Evolutionary conservation across 2,113 vertebrate species (phyloP).

Genomic region (Strigops habroptila): DNA sequence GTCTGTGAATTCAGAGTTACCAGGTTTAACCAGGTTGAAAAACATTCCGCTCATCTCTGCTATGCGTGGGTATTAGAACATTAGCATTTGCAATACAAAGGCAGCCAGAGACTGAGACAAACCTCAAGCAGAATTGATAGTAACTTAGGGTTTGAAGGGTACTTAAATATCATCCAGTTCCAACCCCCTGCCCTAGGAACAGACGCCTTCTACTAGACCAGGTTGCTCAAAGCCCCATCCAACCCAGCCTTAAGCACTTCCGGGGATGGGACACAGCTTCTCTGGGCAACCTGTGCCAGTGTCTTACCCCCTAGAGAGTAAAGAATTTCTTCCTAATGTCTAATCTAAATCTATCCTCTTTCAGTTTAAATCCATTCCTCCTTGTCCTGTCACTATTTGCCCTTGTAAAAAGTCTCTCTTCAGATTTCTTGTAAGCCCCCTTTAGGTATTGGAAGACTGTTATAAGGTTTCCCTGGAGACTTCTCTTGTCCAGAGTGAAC

Average conservation of each 20-base stretch:
- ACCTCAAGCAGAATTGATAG: background rate
- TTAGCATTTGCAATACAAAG: background rate
- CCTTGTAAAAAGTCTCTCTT: background rate
- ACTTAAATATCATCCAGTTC: background rate
- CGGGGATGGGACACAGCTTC: background rate
- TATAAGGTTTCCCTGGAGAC: background rate
- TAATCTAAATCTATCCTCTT: background rate
- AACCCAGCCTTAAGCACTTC: background rate
- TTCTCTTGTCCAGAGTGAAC: background rate
- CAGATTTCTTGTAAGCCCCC: background rate
- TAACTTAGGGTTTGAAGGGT: background rate
- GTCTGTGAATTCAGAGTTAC: background rate
- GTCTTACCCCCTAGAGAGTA: background rate
- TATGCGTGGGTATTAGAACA: background rate
- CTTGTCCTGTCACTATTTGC: background rate
- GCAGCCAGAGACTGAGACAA: background rate
- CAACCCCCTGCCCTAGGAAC: background rate
- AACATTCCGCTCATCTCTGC: fast-evolving
- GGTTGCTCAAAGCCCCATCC: background rate
- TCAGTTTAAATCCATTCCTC: background rate
- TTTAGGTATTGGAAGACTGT: background rate
- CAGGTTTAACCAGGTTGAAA: background rate
- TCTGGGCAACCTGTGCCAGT: background rate
- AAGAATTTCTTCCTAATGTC: background rate
- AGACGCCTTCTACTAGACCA: background rate